A percentile compares a stretch with the other conserved stretches of the same genome.
These are phyloP conservation scores for Mormyrus lacerda DNA, from an alignment of 2,113 vertebrate species.

Conservation along the genomic window DNA sequence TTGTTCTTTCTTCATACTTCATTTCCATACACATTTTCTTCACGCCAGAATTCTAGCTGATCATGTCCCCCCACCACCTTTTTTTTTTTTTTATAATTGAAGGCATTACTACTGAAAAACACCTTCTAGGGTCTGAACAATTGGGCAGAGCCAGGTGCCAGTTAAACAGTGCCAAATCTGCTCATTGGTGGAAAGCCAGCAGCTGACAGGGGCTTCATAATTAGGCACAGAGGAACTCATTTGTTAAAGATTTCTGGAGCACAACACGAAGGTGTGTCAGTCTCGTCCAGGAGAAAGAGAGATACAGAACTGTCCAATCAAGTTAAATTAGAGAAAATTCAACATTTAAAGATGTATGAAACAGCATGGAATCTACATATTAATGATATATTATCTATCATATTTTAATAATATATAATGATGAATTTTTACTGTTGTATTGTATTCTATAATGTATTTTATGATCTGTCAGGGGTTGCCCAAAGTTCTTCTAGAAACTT, in stretches of 20 bases:
- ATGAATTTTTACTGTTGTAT: not conserved
- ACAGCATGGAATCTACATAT: not conserved
- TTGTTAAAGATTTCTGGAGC: slow-evolving; percentile 8
- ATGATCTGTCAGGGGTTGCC: not conserved
- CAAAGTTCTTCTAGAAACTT: not conserved
- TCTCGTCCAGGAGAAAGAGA: not conserved
- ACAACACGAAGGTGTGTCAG: not conserved
- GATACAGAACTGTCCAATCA: not conserved
- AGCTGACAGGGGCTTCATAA: not conserved
- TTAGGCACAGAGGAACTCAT: slow-evolving; percentile 17
- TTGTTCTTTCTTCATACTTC: not conserved
- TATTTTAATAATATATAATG: not conserved
- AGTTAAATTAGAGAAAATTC: slow-evolving; percentile 1
- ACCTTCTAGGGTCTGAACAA: not conserved
- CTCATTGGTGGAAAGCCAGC: not conserved
- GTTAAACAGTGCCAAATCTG: not conserved
- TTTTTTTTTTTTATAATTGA: not conserved
- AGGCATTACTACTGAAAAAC: not conserved
- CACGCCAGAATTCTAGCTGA: not conserved
- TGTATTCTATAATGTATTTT: not conserved
- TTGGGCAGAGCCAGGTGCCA: not conserved
- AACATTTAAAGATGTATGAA: not conserved
- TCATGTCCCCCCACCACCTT: not conserved
- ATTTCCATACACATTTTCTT: not conserved
- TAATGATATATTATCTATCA: not conserved